Percentiles rank a stretch among this genome's conserved stretches.
These are phyloP conservation scores for Aix galericulata DNA, from an alignment of 2,113 vertebrate species.

Conservation along the genomic window DNA sequence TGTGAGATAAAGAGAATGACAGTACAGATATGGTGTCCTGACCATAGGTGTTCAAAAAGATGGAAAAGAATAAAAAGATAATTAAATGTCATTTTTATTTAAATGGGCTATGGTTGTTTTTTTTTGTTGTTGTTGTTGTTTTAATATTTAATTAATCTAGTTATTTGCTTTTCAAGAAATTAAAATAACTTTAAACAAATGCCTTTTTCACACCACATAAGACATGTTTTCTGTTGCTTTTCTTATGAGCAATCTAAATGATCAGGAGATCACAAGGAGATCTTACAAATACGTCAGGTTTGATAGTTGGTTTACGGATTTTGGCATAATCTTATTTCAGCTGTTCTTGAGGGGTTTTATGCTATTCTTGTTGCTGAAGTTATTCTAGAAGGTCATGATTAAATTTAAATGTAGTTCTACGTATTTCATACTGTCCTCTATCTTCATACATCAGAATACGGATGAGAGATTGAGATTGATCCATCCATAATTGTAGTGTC, in stretches of 20 bases:
- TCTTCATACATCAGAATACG: background rate
- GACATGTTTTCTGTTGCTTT: background rate
- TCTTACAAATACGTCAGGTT: background rate
- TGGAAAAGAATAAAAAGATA: background rate
- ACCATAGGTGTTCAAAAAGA: background rate
- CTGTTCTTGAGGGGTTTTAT: background rate
- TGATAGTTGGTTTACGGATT: background rate
- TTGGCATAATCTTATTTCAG: background rate
- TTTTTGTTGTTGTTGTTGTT: too few species aligned
- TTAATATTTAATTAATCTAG: background rate
- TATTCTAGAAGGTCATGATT: background rate
- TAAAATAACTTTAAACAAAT: background rate
- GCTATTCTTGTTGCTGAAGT: background rate
- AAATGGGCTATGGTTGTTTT: background rate
- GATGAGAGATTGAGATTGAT: background rate
- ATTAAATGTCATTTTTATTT: background rate
- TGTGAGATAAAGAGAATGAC: background rate
- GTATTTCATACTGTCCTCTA: rapidly evolving
- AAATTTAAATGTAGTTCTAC: background rate
- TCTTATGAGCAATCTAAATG: background rate
- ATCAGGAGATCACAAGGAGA: background rate
- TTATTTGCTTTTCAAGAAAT: background rate
- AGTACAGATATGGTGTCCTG: background rate
- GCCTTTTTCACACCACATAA: background rate
- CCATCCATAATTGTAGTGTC: background rate